phyloP scores from a whole-genome alignment of 2,888 invertebrate genomes.

The Sesamia inferens region DNA sequence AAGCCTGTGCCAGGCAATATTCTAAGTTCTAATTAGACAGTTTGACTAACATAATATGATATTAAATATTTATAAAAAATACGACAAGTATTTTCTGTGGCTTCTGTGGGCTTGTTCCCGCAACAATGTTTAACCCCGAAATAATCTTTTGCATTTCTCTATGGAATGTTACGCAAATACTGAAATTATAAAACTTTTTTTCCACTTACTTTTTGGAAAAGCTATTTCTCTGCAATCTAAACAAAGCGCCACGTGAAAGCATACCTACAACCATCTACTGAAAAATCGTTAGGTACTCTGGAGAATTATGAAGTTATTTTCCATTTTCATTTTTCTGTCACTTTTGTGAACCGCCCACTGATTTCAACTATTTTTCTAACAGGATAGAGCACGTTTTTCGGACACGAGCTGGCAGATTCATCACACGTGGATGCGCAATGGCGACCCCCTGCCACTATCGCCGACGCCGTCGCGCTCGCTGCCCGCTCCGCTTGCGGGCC shows the following conservation, averaged over 20 bases:
- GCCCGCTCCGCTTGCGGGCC: slow-evolving; percentile 70
- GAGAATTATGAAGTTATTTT: slow-evolving; percentile 1
- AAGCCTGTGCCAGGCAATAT: background rate
- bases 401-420: slow-evolving; percentile 94
- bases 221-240: background rate
- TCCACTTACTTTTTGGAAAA: background rate
- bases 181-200: background rate
- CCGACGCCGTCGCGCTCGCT: slow-evolving; percentile 77
- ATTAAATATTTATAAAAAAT: background rate
- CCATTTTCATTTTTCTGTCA: background rate
- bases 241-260: background rate
- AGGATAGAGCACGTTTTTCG: slow-evolving; percentile 92
- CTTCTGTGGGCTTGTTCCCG: no score
- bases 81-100: no score
- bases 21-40: background rate
- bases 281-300: background rate
- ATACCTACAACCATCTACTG: background rate
- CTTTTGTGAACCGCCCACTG: background rate
- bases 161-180: background rate
- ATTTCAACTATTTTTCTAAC: slow-evolving; percentile 65
- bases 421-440: slow-evolving; percentile 91
- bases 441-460: slow-evolving; percentile 82
- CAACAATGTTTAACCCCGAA: no score
- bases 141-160: background rate
- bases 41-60: slow-evolving; percentile 22